Base-by-base conservation (phyloP, 2,888 invertebrate genomes). In the Ophion obscuratus region DNA sequence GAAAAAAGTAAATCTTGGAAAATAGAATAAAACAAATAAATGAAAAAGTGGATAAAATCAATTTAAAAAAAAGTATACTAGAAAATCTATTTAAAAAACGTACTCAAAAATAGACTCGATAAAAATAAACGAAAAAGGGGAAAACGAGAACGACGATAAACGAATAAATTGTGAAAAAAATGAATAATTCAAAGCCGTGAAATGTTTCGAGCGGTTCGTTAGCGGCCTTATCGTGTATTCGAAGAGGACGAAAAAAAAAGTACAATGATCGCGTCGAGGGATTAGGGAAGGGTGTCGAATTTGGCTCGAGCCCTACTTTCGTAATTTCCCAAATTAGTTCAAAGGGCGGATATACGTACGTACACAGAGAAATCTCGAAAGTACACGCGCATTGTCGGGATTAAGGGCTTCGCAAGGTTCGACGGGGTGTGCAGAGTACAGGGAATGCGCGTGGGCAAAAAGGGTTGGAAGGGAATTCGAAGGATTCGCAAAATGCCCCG, bases 401-500 rank as follows among this genome's bases (percentile, higher is more conserved):
- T 79, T 79, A 79, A 79, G 68, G 20, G 57, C 62, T 14, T 20
- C 27, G 36, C 4, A 24, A 67, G 59, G 53, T 10, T 14, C 53
- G 53, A 70, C 24, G 70, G 11, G 44, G 27, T 9, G 20, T 57
- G 44, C 24, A 47, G 40, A n/a, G 44, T 14, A 10, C 10, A 40
- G 36, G 62, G 24, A 10, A 24, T 44, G 44, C 44, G 68, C 20
- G 67, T 57, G 57, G 66, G 27, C 67, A 2, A 61, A 64, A 53
- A 78, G 78, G 78, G 68, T 78, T 78, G 68, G 2, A 40, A n/a
- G 47, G 24, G 62, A 77, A 77, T 77, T 77, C 24, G 57, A 31
- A 27, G 68, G 68, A 78, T 78, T 68, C 14, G 59, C 40, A 68
- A 76, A 78, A 68, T 68, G 68, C 24, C 27, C 31, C 17, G 57